Conservation (phyloP, 2,113 vertebrate species). For the Azemiops feae region DNA sequence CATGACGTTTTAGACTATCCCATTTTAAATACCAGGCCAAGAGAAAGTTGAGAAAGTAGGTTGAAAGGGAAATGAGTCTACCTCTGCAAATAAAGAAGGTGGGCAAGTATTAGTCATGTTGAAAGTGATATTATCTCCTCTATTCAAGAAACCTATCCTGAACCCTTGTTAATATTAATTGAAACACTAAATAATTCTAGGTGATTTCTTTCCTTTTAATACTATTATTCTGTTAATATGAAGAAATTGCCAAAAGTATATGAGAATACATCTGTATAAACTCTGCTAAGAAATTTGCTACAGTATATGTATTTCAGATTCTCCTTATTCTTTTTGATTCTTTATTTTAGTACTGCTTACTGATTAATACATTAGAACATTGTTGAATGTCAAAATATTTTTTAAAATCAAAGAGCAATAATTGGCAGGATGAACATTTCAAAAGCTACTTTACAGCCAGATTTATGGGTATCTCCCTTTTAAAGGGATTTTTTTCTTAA, state of each 20-base stretch:
- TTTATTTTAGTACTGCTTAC: background rate
- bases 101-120: background rate
- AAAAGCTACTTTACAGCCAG: slow-evolving; percentile 18
- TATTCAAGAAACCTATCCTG: background rate
- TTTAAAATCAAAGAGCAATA: background rate
- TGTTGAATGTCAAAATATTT: background rate
- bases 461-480: background rate
- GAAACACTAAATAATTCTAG: background rate
- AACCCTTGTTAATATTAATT: background rate
- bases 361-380: background rate
- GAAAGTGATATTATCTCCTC: background rate
- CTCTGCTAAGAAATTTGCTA: background rate
- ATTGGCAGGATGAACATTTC: background rate
- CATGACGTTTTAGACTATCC: background rate
- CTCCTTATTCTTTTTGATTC: background rate
- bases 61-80: background rate
- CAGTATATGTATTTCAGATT: background rate
- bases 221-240: background rate
- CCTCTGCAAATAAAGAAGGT: background rate
- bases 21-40: background rate
- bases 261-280: background rate
- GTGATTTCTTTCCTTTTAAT: background rate
- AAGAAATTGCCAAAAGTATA: background rate
- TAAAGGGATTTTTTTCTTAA: background rate
- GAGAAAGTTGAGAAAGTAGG: background rate